A percentile compares a stretch with the other conserved stretches of the same genome.
phyloP scores from a whole-genome alignment of 2,113 vertebrate genomes.

The Salvelinus alpinus region DNA sequence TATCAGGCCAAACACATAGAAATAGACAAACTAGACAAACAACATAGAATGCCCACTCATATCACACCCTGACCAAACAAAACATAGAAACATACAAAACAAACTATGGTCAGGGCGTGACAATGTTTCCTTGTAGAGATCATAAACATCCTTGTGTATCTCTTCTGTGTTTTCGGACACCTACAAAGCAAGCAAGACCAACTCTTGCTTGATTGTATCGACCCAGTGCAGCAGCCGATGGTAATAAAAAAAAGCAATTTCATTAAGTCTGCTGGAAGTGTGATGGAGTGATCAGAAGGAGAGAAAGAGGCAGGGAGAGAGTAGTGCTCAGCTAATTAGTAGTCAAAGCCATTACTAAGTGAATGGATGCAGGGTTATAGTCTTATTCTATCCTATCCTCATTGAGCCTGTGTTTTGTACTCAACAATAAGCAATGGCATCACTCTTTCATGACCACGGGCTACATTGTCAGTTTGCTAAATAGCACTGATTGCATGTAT shows the following conservation, averaged over 20 bases:
- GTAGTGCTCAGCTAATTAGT: background rate
- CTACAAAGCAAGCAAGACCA: background rate
- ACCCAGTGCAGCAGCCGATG: background rate
- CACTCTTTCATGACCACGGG: no score
- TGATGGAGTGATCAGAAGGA: background rate
- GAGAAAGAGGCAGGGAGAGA: background rate
- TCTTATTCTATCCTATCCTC: background rate
- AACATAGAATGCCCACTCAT: no score
- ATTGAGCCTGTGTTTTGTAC: background rate
- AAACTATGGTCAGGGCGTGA: no score
- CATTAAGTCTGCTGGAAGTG: background rate
- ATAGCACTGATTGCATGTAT: no score
- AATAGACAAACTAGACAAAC: no score
- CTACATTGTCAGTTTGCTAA: no score
- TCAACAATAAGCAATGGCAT: conserved; percentile 3
- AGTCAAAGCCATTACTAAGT: background rate
- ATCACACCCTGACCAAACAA: no score
- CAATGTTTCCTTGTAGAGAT: background rate
- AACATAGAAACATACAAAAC: no score
- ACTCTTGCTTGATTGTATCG: conserved; percentile 2
- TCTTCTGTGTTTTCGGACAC: background rate
- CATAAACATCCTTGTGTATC: background rate
- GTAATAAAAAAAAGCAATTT: conserved; percentile 3
- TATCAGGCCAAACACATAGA: no score
- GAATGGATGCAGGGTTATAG: background rate